Evolutionary conservation across 2,113 vertebrate genomes (phyloP).

Genomic region (Sisor rabdophorus): DNA sequence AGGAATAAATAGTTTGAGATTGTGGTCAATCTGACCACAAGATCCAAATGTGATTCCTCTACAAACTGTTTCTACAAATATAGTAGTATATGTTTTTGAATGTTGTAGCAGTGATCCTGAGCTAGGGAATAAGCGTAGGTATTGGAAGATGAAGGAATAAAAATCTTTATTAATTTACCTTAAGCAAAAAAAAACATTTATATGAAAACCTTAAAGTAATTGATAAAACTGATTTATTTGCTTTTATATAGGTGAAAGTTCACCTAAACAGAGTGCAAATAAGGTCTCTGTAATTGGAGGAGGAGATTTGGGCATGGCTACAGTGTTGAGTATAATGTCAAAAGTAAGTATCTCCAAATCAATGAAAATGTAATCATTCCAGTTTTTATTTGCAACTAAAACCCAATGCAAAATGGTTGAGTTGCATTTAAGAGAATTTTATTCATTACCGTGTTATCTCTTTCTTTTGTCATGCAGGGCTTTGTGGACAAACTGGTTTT

Average conservation of each 20-base stretch:
- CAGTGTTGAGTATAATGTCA: slow-evolving; percentile 82
- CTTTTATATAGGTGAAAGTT: slow-evolving; percentile 54
- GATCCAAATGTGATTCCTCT: no score
- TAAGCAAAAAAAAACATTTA: no score
- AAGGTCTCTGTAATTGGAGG: slow-evolving; percentile 90
- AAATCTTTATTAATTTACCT: no score
- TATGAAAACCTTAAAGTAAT: neutral
- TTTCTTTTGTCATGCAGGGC: slow-evolving; percentile 61
- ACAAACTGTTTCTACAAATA: no score
- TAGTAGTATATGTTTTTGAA: no score
- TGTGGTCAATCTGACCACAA: no score
- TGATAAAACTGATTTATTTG: neutral
- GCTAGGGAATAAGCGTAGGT: no score
- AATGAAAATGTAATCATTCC: neutral
- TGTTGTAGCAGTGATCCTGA: no score
- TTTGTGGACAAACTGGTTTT: slow-evolving; percentile 84
- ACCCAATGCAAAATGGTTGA: neutral
- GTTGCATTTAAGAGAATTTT: neutral
- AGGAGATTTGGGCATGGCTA: slow-evolving; percentile 88
- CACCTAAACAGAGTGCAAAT: slow-evolving; percentile 54
- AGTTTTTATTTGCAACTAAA: neutral
- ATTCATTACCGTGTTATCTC: neutral
- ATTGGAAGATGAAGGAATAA: no score
- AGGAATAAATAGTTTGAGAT: no score
- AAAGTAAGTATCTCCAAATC: slow-evolving; percentile 68